Conservation (phyloP, 2,797 vertebrate species). For the Pteronotus mesoamericanus region DNA sequence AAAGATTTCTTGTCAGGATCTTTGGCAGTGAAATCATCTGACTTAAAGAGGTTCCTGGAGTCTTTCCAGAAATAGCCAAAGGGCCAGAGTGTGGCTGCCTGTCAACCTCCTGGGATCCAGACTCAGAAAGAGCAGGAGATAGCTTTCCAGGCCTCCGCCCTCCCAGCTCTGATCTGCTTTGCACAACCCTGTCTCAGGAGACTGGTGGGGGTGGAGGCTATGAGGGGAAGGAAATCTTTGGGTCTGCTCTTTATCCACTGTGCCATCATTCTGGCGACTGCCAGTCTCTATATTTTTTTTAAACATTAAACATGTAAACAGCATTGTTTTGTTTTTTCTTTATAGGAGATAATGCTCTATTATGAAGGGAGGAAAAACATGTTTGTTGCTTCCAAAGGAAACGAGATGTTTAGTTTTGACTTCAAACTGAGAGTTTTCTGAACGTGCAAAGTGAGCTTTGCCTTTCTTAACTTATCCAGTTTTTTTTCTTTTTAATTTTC, state of each 20-base stretch:
- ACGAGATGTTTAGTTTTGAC: conserved; percentile 33
- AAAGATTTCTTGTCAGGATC: conserved; percentile 18
- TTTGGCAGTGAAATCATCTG: neutral
- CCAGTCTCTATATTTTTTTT: neutral
- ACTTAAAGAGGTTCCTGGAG: neutral
- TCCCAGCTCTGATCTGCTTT: neutral
- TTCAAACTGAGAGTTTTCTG: conserved; percentile 11
- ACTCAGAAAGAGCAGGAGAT: neutral
- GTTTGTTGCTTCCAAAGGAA: conserved; percentile 39
- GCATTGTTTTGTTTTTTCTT: conserved; percentile 30
- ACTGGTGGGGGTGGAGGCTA: neutral
- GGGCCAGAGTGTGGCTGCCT: neutral
- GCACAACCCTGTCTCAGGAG: neutral
- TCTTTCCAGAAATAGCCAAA: conserved; percentile 32
- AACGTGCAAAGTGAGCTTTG: neutral
- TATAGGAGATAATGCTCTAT: conserved; percentile 16
- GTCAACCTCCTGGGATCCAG: neutral
- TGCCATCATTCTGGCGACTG: neutral
- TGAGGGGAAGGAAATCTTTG: neutral
- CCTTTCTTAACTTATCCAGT: conserved; percentile 18
- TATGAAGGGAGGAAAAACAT: neutral
- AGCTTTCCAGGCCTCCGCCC: neutral
- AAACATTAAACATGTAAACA: conserved; percentile 31
- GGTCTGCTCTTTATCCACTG: conserved; percentile 26
- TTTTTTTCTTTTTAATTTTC: conserved; percentile 19